These are phyloP conservation scores for Chlamydotis undulata DNA, from an alignment of 2,113 vertebrate genomes.

Conservation along the genomic window DNA sequence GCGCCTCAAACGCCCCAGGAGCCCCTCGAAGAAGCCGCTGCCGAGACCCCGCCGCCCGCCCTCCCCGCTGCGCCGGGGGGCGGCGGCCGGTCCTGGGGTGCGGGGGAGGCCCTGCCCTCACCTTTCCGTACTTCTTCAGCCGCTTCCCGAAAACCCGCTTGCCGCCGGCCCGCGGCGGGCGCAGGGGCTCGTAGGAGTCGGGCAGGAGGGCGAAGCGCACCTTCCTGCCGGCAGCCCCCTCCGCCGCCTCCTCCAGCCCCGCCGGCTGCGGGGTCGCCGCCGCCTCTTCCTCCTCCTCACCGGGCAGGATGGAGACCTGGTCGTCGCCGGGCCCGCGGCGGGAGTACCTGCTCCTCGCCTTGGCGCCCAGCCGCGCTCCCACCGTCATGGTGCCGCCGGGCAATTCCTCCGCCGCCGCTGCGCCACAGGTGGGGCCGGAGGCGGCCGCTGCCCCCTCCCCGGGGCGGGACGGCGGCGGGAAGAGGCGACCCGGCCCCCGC, in stretches of 20 bases:
- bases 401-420: background rate
- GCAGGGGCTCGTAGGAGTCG: conserved; percentile 69
- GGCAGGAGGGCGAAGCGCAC: conserved; percentile 67
- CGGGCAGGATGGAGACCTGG: conserved; percentile 12
- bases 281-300: background rate
- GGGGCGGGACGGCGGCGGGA: conserved; percentile 30
- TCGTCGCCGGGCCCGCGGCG: conserved; percentile 12
- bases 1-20: background rate
- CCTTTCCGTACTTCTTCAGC: conserved; percentile 79
- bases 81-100: background rate
- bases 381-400: conserved; percentile 52
- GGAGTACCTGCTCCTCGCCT: conserved; percentile 3
- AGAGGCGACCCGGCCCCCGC: background rate
- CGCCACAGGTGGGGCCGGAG: conserved; percentile 46
- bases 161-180: background rate
- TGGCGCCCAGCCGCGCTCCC: conserved; percentile 45
- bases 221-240: background rate
- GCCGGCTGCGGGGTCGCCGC: background rate
- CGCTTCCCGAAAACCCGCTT: conserved; percentile 40
- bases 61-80: background rate
- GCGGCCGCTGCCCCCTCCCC: conserved; percentile 8
- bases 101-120: background rate
- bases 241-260: background rate
- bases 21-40: background rate
- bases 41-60: background rate